Base-by-base conservation (phyloP, 2,888 invertebrate species). In the Pseudoips prasinana region DNA sequence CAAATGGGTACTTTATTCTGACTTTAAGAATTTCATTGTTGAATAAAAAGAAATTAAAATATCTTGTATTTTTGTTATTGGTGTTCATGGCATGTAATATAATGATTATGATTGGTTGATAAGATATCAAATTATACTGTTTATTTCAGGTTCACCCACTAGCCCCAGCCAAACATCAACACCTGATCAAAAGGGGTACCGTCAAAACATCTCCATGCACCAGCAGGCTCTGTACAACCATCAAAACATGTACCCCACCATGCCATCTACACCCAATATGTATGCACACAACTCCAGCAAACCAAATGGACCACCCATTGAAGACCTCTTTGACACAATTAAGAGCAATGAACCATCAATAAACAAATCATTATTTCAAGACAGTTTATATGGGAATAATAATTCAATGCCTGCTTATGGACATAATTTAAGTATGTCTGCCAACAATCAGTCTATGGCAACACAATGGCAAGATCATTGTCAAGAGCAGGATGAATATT, bases 271-370 rank as follows among this genome's bases (percentile, higher is more conserved):
- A 14, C 14, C 14, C 14, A 14, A 5, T 14, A 20, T 20, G 20
- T 14, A 14, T 5, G 14, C 14, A 3, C n/a, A 7, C 7, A n/a
- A 20, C 20, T 20, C 20, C 7, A 82, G 73, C 27, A 91, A 93
- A 64, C 90, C 92, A 2, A 90, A 89, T 17, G 94, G 94, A 0
- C 94, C 94, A 0, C 93, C 94, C 0, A 93, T 92, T 29, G 91
- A 91, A 54, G 92, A 93, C 38, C 68, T 94, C 24, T 94, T 93
- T 61, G 94, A 94, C 58, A 90, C 92, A 0, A 76, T 93, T 34
- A 88, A 72, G 72, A 91, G 73, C 54, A 89, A 70, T 52, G 89
- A 73, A 55, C 85, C 68, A 6, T 76, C 83, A 6, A 49, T 70
- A 24, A 86, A 72, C 45, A 87, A 79, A 41, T 84, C 87, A 9